Evolutionary conservation across 1,140 invertebrate genomes (phyloP).

Genomic region (Drosophila micromelanica): DNA sequence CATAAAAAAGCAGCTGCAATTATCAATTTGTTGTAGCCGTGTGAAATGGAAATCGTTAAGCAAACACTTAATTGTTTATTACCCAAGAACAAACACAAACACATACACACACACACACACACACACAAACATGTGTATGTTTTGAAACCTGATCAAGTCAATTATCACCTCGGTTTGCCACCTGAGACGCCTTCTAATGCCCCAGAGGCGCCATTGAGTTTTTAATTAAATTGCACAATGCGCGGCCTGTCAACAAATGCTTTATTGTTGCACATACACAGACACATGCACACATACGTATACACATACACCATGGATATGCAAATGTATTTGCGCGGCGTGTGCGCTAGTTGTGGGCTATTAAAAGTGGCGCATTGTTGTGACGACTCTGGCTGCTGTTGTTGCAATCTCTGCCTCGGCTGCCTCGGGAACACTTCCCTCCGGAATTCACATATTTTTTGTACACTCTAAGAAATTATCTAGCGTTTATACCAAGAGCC

Average conservation of each 20-base stretch:
- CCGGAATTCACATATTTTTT: background rate
- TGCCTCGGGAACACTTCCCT: slow-evolving; percentile 2
- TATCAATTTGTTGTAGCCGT: slow-evolving; percentile 17
- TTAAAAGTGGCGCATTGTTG: slow-evolving; percentile 7
- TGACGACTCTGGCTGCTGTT: background rate
- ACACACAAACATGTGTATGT: background rate
- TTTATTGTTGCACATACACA: slow-evolving; percentile 36
- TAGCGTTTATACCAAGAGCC: no score
- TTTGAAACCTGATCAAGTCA: slow-evolving; percentile 33
- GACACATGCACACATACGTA: background rate
- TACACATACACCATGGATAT: background rate
- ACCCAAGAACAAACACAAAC: background rate
- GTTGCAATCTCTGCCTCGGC: background rate
- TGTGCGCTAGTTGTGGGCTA: slow-evolving; percentile 2
- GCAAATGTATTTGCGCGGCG: slow-evolving; percentile 4
- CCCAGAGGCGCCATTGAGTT: slow-evolving; percentile 22
- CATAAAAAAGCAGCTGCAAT: slow-evolving; percentile 30
- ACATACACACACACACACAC: background rate
- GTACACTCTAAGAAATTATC: no score
- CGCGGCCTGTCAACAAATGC: slow-evolving; percentile 36
- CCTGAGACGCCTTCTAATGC: background rate
- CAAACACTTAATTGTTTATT: slow-evolving; percentile 5
- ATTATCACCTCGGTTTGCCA: slow-evolving; percentile 37
- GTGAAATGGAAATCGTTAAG: background rate
- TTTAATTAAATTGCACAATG: slow-evolving; percentile 55